Conservation (phyloP, 37 sponge, comb jelly and placozoan species). For the Aplysina aerophoba region DNA sequence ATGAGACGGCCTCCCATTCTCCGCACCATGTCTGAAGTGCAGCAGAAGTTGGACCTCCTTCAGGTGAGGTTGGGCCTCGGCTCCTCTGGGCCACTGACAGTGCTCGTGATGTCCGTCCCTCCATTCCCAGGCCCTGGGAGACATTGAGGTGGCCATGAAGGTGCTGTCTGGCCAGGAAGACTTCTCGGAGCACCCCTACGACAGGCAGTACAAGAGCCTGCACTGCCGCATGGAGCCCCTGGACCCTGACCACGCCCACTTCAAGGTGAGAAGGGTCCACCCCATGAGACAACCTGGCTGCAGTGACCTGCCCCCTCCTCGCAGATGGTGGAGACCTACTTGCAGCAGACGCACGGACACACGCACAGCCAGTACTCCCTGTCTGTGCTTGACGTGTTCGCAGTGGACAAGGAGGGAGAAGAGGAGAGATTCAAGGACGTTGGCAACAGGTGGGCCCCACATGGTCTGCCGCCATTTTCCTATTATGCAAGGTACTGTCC, state of each 20-base stretch:
- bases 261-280: constrained; percentile 47
- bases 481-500: background rate
- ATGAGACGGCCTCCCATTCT: constrained; percentile 87
- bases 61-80: constrained; percentile 54
- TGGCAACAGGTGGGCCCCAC: constrained; percentile 77
- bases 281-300: no score
- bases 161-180: constrained; percentile 45
- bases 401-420: constrained; percentile 70
- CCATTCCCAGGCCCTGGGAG: constrained; percentile 70
- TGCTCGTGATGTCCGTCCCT: background rate
- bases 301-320: background rate
- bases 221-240: constrained; percentile 70
- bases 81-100: background rate
- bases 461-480: no score
- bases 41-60: constrained; percentile 79
- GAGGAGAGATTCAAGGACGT: constrained; percentile 73
- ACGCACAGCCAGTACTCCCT: constrained; percentile 85
- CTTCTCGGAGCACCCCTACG: constrained; percentile 60
- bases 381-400: constrained; percentile 78
- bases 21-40: constrained; percentile 71
- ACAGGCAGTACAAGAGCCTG: constrained; percentile 74
- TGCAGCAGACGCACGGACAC: constrained; percentile 84
- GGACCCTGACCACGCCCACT: constrained; percentile 43
- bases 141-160: constrained; percentile 89
- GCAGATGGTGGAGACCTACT: constrained; percentile 76